These are phyloP conservation scores for Cephus spinipes DNA, from an alignment of 2,888 invertebrate species.

Conservation along the genomic window DNA sequence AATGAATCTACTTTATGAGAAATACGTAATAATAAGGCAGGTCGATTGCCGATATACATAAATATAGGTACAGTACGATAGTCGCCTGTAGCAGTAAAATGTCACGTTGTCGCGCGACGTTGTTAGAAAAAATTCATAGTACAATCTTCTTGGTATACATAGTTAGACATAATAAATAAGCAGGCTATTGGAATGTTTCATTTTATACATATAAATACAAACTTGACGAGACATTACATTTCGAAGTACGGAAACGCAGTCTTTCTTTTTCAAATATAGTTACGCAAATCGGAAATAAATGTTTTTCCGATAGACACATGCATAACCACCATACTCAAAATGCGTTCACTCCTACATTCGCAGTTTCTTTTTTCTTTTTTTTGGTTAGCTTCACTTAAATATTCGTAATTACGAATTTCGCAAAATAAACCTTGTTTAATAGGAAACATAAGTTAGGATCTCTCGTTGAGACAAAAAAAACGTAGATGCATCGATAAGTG, in stretches of 20 bases:
- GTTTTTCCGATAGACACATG: neutral
- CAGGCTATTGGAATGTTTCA: constrained; percentile 48
- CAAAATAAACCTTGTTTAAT: neutral
- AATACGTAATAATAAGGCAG: too few species aligned
- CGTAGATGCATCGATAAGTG: neutral
- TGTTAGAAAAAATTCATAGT: too few species aligned
- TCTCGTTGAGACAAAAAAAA: neutral
- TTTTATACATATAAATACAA: constrained; percentile 47
- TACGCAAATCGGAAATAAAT: constrained; percentile 17
- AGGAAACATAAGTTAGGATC: constrained; percentile 1
- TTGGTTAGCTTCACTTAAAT: too few species aligned
- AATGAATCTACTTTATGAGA: too few species aligned
- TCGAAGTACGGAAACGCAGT: constrained; percentile 44
- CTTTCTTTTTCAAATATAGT: constrained; percentile 38
- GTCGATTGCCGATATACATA: too few species aligned
- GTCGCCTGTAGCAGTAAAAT: too few species aligned
- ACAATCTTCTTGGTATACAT: constrained; percentile 37
- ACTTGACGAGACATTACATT: constrained; percentile 30
- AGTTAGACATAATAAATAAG: constrained; percentile 28
- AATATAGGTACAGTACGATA: too few species aligned
- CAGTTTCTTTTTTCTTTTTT: too few species aligned
- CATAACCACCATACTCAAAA: neutral
- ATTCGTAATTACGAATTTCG: neutral
- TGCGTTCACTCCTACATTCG: too few species aligned
- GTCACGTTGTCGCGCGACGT: too few species aligned